A percentile compares a stretch with the other conserved stretches of the same genome.
These are phyloP conservation scores for Drosophila azteca DNA, from an alignment of 1,140 invertebrate species.

Conservation along the genomic window DNA sequence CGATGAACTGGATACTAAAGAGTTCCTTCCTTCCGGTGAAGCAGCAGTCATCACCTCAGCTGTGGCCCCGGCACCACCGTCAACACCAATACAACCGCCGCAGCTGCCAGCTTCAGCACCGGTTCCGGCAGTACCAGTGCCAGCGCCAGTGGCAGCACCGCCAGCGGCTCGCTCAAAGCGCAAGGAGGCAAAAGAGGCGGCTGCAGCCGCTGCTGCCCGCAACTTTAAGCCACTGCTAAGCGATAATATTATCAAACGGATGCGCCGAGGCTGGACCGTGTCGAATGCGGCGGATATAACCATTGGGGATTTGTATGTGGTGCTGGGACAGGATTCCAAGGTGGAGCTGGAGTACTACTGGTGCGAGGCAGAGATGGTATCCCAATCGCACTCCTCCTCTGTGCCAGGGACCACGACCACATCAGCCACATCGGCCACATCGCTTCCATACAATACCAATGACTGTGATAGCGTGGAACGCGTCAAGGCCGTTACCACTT, in stretches of 20 bases:
- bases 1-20: slow-evolving; percentile 68
- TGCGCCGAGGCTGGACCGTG: slow-evolving; percentile 91
- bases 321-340: slow-evolving; percentile 92
- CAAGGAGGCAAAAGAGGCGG: slow-evolving; percentile 55
- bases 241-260: slow-evolving; percentile 85
- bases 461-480: slow-evolving; percentile 78
- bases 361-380: slow-evolving; percentile 75
- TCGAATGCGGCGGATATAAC: slow-evolving; percentile 90
- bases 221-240: slow-evolving; percentile 78
- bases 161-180: slow-evolving; percentile 48
- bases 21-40: slow-evolving; percentile 41
- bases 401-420: neutral
- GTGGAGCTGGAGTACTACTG: slow-evolving; percentile 93
- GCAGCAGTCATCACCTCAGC: neutral
- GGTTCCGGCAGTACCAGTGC: neutral
- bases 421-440: neutral
- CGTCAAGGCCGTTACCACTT: slow-evolving; percentile 66
- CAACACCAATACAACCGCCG: neutral
- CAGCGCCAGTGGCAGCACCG: neutral
- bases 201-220: slow-evolving; percentile 39
- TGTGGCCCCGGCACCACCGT: neutral
- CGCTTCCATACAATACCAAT: slow-evolving; percentile 73
- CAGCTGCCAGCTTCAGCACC: neutral
- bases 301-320: slow-evolving; percentile 95
- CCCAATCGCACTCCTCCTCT: neutral